Evolutionary conservation across 2,797 vertebrate species (phyloP), one percentile per base, ranked within the genome.

Genomic region (Emydoidea blandingii): DNA sequence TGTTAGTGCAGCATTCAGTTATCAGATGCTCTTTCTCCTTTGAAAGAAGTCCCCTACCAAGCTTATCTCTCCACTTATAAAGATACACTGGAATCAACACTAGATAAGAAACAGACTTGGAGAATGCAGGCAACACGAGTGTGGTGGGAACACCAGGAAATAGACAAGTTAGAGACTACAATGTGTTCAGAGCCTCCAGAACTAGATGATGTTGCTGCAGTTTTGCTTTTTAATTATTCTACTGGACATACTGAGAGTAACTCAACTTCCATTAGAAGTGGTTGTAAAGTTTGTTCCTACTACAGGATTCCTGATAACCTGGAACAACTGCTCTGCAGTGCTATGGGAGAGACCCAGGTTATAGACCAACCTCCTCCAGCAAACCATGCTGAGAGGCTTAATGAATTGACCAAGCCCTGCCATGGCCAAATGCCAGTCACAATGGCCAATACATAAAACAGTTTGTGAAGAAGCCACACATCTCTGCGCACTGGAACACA

Each of bases 71-170:
- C 88, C 83, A 68, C 87, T 89, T 93, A 83, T 41, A 72, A 72
- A 92, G 81, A 83, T 37, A 37, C 2, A 29, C 83, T 81, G 91
- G 56, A 79, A 57, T 81, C 81, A 83, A 25, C 87, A 21, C 87
- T 34, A 86, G 5, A 90, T 50, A 53, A 80, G 57, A 89, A 89
- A 91, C 25, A 84, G 23, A 92, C 90, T 80, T 90, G 65, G 88
- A 82, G 53, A 91, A 88, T 25, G 81, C 7, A 82, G 29, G 9
- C 86, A 91, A 62, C 11, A 34, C 15, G 0, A 0, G 84, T 12
- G 14, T 37, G 53, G 86, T 10, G 9, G 80, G 56, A 90, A 81
- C 59, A 44, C 91, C 79, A 97, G 16, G 27, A 31, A 83, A 34
- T 31, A 85, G 49, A 86, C 91, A 81, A 86, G 19, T 57, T 21